Percentiles rank a stretch among this genome's conserved stretches.
Evolutionary conservation across 2,888 invertebrate genomes (phyloP).

Genomic region (Craniophora ligustri): DNA sequence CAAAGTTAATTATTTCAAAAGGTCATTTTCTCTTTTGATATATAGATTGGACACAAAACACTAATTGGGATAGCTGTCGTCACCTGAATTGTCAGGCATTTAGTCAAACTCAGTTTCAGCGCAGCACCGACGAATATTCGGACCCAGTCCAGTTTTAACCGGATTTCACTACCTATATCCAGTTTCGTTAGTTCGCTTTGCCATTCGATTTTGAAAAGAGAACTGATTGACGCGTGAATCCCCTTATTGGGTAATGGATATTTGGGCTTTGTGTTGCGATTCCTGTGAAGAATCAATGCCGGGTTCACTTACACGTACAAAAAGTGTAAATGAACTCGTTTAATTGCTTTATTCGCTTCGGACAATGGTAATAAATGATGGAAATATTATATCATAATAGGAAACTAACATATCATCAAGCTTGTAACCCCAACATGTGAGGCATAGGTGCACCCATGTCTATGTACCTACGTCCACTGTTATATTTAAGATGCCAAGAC

Average conservation of each 20-base stretch:
- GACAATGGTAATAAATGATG: too few species aligned
- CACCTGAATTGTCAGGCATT: slow-evolving; percentile 52
- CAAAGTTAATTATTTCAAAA: slow-evolving; percentile 53
- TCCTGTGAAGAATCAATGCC: neutral
- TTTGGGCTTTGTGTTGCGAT: slow-evolving; percentile 8
- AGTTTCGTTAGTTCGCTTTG: slow-evolving; percentile 60
- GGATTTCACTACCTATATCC: slow-evolving; percentile 62
- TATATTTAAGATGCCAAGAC: too few species aligned
- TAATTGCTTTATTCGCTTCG: too few species aligned
- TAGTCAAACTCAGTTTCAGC: slow-evolving; percentile 50
- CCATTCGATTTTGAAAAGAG: slow-evolving; percentile 55
- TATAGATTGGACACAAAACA: slow-evolving; percentile 62
- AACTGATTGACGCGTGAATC: slow-evolving; percentile 52
- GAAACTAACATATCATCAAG: too few species aligned
- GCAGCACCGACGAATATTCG: slow-evolving; percentile 32
- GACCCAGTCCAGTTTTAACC: slow-evolving; percentile 61
- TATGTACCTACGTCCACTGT: too few species aligned
- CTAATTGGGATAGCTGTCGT: slow-evolving; percentile 61
- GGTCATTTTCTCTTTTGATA: slow-evolving; percentile 67
- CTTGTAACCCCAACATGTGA: too few species aligned
- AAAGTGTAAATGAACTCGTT: neutral
- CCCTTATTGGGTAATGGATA: slow-evolving; percentile 28
- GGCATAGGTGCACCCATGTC: too few species aligned
- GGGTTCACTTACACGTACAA: neutral
- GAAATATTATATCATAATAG: too few species aligned